Evolutionary conservation across 2,888 invertebrate species (phyloP), one percentile per base, ranked within the genome.

Genomic region (Gibbula magus): DNA sequence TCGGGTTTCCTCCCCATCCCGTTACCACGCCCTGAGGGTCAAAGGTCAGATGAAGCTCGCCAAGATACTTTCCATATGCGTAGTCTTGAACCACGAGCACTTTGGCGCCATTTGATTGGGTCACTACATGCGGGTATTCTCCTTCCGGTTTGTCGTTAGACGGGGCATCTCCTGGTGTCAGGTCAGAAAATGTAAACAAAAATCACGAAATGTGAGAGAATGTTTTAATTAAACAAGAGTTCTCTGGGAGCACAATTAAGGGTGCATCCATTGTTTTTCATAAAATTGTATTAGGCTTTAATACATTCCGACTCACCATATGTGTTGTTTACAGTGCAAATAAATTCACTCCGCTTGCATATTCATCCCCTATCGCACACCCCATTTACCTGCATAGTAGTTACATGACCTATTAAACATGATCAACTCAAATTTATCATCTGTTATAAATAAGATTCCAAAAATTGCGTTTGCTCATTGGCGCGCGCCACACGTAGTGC

Each of bases 51-150:
- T 95, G 94, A 32, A 98, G 93, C 88, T 95, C 95, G 0, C 98
- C 98, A 84, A 98, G 93, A 91, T 98, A 98, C 93, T 98, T 98
- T 0, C 97, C 97, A 89, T 96, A 97, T 0, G 97, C 97, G 89
- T 96, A 98, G 0, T 97, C 97, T 93, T 98, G 97, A 0, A 98
- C 97, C 0, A 97, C 96, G 1, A 96, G 84, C 0, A 83, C 86
- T 13, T 82, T 83, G 18, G 80, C 56, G 0, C 90, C 90, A 29
- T 82, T 84, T 2, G 79, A 1, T 18, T 97, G 96, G 13, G 93
- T 94, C 0, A 97, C 94, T 66, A 96, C 93, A 0, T 95, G 95
- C 0, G 98, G 98, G 93, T 98, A 98, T 0, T 95, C 94, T 0
- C 96, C 97, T 85, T 95, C 95, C 0, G 95, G 94, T 51, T 93